phyloP scores from a whole-genome alignment of 2,888 invertebrate genomes.

The Noctuana brunneofusca region DNA sequence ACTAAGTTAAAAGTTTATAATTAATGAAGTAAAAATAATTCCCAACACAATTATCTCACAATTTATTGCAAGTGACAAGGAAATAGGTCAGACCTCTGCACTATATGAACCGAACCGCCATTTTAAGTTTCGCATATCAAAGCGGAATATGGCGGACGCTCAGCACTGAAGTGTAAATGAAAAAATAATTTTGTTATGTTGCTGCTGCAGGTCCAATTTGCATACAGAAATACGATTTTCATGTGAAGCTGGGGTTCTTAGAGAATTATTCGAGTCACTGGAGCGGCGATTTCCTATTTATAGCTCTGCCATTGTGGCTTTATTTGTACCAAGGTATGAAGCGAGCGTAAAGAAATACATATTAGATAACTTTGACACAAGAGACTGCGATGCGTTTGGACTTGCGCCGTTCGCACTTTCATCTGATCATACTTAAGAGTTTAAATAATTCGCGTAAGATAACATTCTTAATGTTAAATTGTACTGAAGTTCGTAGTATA shows the following conservation, averaged over 20 bases:
- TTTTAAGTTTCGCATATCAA: conserved; percentile 31
- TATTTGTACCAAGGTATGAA: conserved; percentile 73
- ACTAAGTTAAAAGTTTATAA: too few species aligned
- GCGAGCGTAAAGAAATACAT: conserved; percentile 67
- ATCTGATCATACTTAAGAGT: too few species aligned
- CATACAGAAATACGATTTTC: conserved; percentile 78
- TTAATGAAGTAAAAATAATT: too few species aligned
- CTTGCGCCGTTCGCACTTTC: conserved; percentile 7
- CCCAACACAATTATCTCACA: too few species aligned
- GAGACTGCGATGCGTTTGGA: conserved; percentile 34
- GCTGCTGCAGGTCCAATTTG: conserved; percentile 67
- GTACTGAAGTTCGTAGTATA: too few species aligned
- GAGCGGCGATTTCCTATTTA: conserved; percentile 79
- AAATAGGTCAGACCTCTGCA: conserved; percentile 29
- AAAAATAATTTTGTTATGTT: conserved; percentile 43
- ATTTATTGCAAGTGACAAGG: conserved; percentile 25
- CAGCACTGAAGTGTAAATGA: conserved; percentile 31
- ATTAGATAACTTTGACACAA: conserved; percentile 53
- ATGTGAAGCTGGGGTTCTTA: conserved; percentile 73
- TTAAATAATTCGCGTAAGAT: too few species aligned
- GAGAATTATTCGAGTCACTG: conserved; percentile 77
- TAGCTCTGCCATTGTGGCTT: conserved; percentile 70
- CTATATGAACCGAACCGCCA: conserved; percentile 11
- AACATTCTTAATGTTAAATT: too few species aligned
- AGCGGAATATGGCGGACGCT: conserved; percentile 18